A percentile compares a stretch with the other conserved stretches of the same genome.
Conservation (phyloP, 2,113 vertebrate species). For the Grammomys surdaster region DNA sequence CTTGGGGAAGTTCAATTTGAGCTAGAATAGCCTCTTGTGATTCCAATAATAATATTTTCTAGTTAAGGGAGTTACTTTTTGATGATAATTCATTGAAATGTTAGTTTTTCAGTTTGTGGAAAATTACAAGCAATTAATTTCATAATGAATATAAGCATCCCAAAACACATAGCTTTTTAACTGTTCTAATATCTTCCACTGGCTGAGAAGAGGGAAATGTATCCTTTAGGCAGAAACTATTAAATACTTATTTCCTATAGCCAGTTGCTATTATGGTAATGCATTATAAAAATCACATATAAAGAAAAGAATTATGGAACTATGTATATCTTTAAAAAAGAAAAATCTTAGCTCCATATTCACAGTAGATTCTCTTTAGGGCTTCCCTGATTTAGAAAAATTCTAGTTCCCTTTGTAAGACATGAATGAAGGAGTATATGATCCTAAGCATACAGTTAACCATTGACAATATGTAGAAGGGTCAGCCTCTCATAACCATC, state of each 20-base stretch:
- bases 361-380: neutral
- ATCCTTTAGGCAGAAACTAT: neutral
- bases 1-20: neutral
- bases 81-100: neutral
- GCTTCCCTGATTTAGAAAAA: neutral
- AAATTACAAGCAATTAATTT: neutral
- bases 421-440: neutral
- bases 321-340: neutral
- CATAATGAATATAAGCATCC: neutral
- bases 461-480: neutral
- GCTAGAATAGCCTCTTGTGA: neutral
- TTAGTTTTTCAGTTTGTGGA: neutral
- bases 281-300: neutral
- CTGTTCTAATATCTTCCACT: neutral
- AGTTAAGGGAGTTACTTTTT: neutral
- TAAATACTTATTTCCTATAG: neutral
- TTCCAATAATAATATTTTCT: neutral
- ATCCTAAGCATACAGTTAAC: neutral
- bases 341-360: neutral
- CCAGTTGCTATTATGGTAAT: neutral
- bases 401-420: neutral
- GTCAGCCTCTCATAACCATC: neutral
- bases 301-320: neutral
- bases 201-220: neutral
- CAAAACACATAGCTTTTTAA: neutral